Percentiles rank a stretch among this genome's conserved stretches.
These are phyloP conservation scores for Synergus laeviventris DNA, from an alignment of 2,888 invertebrate genomes.

Conservation along the genomic window DNA sequence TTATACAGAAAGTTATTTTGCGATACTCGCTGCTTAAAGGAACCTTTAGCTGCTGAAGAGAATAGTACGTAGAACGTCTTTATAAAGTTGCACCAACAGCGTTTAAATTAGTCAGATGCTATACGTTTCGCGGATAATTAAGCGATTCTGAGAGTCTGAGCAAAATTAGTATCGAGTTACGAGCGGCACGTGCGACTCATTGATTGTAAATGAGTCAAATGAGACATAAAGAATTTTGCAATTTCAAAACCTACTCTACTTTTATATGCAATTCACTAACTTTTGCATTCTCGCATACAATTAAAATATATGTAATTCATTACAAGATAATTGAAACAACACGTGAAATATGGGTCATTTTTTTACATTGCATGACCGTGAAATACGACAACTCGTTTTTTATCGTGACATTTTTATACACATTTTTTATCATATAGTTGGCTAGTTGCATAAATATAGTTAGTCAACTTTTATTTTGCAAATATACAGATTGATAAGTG, in stretches of 20 bases:
- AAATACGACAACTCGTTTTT: too few relatives aligned
- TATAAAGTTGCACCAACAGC: background rate
- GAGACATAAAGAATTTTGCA: background rate
- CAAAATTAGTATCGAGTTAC: slow-evolving; percentile 37
- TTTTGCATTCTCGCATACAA: background rate
- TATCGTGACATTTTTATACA: background rate
- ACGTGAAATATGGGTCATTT: background rate
- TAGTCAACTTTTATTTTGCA: too few relatives aligned
- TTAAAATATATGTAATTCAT: background rate
- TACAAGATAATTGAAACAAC: background rate
- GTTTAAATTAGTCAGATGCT: slow-evolving; percentile 1
- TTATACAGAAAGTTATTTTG: background rate
- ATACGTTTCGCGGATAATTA: slow-evolving; percentile 9
- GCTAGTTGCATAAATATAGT: background rate
- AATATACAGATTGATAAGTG: too few relatives aligned
- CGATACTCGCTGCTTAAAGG: background rate
- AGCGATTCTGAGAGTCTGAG: background rate
- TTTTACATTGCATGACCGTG: background rate
- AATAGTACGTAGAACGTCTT: background rate
- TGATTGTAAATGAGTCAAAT: slow-evolving; percentile 31
- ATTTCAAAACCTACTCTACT: background rate
- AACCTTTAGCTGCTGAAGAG: background rate
- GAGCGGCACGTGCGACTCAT: slow-evolving; percentile 21
- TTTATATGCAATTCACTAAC: background rate
- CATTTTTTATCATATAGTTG: background rate